Evolutionary conservation across 2,888 invertebrate genomes (phyloP).

Genomic region (Cryptosula pallasiana): DNA sequence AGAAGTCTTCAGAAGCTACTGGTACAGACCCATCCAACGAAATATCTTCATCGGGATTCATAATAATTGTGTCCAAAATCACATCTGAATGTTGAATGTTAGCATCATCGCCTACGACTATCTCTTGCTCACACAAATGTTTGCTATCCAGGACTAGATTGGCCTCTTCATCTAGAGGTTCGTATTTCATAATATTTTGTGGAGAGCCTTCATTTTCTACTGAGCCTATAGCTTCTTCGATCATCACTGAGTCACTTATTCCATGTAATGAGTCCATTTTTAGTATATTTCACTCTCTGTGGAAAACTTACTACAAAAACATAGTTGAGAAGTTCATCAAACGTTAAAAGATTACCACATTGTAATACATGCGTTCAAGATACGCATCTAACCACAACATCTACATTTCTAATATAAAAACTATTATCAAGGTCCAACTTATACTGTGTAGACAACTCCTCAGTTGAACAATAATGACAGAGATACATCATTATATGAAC

Average conservation of each 20-base stretch:
- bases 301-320: no score
- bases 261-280: background rate
- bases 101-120: background rate
- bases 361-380: no score
- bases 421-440: no score
- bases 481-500: no score
- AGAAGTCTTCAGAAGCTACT: conserved; percentile 57
- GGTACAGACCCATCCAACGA: background rate
- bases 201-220: background rate
- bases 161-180: background rate
- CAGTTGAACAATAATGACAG: no score
- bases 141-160: background rate
- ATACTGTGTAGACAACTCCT: no score
- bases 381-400: no score
- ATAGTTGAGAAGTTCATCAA: no score
- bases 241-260: conserved; percentile 9
- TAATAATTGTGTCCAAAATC: background rate
- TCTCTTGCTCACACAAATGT: background rate
- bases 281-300: no score
- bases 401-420: no score
- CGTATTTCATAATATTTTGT: background rate
- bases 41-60: background rate
- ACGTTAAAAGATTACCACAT: no score
- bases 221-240: conserved; percentile 9
- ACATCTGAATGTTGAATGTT: background rate